These are phyloP conservation scores for Callipepla squamata DNA, from an alignment of 2,113 vertebrate species.

Conservation along the genomic window DNA sequence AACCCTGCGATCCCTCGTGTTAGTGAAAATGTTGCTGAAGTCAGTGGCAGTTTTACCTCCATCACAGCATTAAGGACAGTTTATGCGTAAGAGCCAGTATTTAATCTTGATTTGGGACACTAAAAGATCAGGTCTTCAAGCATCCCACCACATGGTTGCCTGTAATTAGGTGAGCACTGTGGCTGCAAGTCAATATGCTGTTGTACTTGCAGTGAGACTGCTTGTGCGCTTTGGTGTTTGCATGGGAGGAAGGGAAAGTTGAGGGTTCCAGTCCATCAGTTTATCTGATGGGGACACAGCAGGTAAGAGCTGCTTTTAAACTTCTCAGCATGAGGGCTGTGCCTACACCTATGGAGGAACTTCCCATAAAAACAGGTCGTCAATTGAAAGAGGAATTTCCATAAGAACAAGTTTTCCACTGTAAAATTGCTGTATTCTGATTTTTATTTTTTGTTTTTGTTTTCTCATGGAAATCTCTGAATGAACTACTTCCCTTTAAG, in stretches of 20 bases:
- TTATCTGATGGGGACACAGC: slow-evolving; percentile 30
- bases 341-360: slow-evolving; percentile 62
- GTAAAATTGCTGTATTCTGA: slow-evolving; percentile 53
- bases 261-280: not conserved
- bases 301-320: slow-evolving; percentile 46
- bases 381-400: slow-evolving; percentile 60
- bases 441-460: slow-evolving; percentile 19
- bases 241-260: not conserved
- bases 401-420: slow-evolving; percentile 63
- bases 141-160: not conserved
- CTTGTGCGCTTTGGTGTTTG: not conserved
- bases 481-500: slow-evolving; percentile 49
- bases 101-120: slow-evolving; percentile 18
- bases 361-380: slow-evolving; percentile 64
- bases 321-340: slow-evolving; percentile 46
- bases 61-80: not conserved
- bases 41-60: not conserved
- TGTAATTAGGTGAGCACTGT: rapidly evolving
- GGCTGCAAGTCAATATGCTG: not conserved
- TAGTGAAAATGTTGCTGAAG: not conserved
- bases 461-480: slow-evolving; percentile 53
- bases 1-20: not conserved
- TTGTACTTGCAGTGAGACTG: rapidly evolving
- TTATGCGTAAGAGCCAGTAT: not conserved
- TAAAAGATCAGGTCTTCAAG: not conserved